Conservation (phyloP, 2,797 vertebrate species). For the Sebastes nivosus region DNA sequence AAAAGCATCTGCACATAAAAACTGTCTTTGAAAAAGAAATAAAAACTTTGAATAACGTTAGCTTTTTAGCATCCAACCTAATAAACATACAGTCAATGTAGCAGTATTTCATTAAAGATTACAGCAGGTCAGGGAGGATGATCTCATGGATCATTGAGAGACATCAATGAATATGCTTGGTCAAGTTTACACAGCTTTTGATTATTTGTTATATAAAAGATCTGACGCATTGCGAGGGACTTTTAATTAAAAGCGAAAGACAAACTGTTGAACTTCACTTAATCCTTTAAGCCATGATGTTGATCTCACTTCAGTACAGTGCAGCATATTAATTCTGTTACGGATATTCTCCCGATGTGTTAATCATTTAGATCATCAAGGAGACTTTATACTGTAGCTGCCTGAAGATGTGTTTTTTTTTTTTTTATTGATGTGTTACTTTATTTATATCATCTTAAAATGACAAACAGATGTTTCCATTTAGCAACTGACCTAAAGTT, state of each 20-base stretch:
- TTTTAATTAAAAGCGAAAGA: neutral
- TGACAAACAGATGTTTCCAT: neutral
- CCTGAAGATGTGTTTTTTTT: neutral
- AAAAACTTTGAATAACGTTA: neutral
- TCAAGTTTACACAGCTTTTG: neutral
- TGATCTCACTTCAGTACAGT: neutral
- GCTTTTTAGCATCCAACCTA: neutral
- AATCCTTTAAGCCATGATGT: conserved; percentile 9
- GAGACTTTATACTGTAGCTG: neutral
- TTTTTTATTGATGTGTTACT: neutral
- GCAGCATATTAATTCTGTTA: neutral
- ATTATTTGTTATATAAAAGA: neutral
- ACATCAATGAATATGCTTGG: neutral
- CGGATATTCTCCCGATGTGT: neutral
- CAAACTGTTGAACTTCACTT: conserved; percentile 2
- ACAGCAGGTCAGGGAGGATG: neutral
- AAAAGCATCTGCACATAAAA: neutral
- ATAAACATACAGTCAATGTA: neutral
- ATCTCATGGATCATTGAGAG: neutral
- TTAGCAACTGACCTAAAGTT: neutral
- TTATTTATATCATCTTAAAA: neutral
- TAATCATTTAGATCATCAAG: neutral
- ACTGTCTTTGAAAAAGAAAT: neutral
- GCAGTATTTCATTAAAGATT: neutral
- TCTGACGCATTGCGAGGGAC: neutral